Evolutionary conservation across 2,888 invertebrate species (phyloP).

Genomic region (Cabera pusaria): DNA sequence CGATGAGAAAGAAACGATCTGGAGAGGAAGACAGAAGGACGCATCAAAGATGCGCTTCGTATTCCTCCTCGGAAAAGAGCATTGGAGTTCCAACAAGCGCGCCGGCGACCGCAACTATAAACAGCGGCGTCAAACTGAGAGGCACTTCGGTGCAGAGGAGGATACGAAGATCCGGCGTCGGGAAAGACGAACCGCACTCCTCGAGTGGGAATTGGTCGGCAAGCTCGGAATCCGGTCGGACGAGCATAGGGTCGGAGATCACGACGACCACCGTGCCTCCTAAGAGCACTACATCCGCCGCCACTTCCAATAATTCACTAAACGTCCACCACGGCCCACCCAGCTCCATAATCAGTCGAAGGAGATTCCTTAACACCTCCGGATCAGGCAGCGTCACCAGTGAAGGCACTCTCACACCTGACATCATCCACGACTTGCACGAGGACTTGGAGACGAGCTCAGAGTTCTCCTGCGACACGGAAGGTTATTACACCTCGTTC

Average conservation of each 20-base stretch:
- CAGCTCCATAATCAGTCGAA: conserved; percentile 87
- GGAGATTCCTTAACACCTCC: conserved; percentile 88
- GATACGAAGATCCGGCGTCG: conserved; percentile 85
- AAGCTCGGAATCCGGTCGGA: conserved; percentile 94
- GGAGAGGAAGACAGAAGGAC: conserved; percentile 86
- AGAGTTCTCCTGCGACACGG: conserved; percentile 97
- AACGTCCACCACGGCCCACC: conserved; percentile 86
- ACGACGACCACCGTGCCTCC: conserved; percentile 87
- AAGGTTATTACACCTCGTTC: conserved; percentile 98
- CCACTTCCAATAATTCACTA: conserved; percentile 87
- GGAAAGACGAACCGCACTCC: conserved; percentile 92
- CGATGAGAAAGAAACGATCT: conserved; percentile 84
- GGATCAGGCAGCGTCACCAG: conserved; percentile 93
- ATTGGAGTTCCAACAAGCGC: conserved; percentile 82
- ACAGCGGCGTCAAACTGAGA: conserved; percentile 88
- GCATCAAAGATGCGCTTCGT: conserved; percentile 91
- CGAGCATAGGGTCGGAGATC: conserved; percentile 93
- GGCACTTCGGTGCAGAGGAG: conserved; percentile 89
- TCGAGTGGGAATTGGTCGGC: conserved; percentile 98
- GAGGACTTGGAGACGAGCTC: conserved; percentile 95
- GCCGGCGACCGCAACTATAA: conserved; percentile 82
- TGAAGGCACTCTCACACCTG: conserved; percentile 92
- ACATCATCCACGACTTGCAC: conserved; percentile 90
- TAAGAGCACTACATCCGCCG: conserved; percentile 87
- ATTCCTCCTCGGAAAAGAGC: conserved; percentile 90